Percentiles rank a stretch among this genome's conserved stretches.
phyloP scores from a whole-genome alignment of 2,888 invertebrate species.

The Oscheius sp. region DNA sequence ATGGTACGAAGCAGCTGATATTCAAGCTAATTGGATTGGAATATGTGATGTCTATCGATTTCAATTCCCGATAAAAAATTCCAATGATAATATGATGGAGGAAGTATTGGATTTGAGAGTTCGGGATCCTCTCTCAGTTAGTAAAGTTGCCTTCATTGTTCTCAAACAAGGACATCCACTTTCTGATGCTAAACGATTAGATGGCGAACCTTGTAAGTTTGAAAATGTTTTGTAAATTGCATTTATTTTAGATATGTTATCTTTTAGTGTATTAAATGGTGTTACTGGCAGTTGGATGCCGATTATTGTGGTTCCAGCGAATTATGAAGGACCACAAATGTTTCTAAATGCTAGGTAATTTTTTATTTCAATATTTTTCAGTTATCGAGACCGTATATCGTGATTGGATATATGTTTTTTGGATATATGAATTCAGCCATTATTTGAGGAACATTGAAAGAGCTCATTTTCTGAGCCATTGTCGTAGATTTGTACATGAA shows the following conservation, averaged over 20 bases:
- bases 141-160: constrained; percentile 61
- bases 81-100: constrained; percentile 36
- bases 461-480: too few species aligned
- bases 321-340: constrained; percentile 38
- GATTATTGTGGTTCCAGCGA: constrained; percentile 58
- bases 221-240: not conserved
- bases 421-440: too few species aligned
- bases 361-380: not conserved
- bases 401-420: too few species aligned
- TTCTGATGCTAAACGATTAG: constrained; percentile 39
- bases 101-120: constrained; percentile 65
- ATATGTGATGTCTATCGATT: constrained; percentile 70
- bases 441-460: too few species aligned
- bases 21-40: constrained; percentile 75
- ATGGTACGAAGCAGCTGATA: constrained; percentile 70
- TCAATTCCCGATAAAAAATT: constrained; percentile 57
- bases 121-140: constrained; percentile 53
- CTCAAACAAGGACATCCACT: constrained; percentile 59
- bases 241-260: constrained; percentile 43
- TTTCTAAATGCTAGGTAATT: constrained; percentile 36
- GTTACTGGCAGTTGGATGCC: constrained; percentile 63
- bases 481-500: too few species aligned
- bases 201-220: constrained; percentile 41
- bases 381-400: too few species aligned
- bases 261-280: constrained; percentile 59